Conservation (phyloP, 2,113 vertebrate genomes). For the Bos indicus region DNA sequence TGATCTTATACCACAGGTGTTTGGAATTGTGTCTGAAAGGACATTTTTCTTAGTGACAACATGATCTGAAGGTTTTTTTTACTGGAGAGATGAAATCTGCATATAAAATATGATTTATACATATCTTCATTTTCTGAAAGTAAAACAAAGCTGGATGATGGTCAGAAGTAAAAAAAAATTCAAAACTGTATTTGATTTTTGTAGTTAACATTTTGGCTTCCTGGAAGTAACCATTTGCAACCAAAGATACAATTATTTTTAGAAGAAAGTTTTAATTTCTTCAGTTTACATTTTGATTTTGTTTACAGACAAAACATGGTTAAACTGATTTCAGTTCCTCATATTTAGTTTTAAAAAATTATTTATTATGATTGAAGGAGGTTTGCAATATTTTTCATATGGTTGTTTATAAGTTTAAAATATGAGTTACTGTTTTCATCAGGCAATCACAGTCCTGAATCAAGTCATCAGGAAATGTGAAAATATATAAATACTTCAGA, state of each 20-base stretch:
- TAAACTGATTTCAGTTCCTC: not conserved
- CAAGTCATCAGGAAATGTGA: not conserved
- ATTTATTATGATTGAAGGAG: not conserved
- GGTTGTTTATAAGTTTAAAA: not conserved
- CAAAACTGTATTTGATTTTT: not conserved
- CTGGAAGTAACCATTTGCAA: not conserved
- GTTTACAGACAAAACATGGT: not conserved
- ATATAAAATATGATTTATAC: not conserved
- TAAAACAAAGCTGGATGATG: not conserved
- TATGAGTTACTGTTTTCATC: not conserved
- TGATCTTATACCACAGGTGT: not conserved
- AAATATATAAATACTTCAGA: not conserved
- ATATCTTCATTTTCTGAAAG: not conserved
- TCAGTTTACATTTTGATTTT: not conserved
- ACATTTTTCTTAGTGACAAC: not conserved
- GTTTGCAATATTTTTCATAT: not conserved
- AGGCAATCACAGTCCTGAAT: not conserved
- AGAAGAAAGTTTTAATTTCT: not conserved
- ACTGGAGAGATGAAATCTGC: not conserved
- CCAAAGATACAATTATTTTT: not conserved
- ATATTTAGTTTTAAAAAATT: not conserved
- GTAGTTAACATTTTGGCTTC: not conserved
- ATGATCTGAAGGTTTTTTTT: not conserved
- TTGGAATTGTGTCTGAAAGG: not conserved
- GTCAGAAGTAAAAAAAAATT: not conserved